Evolutionary conservation across 2,113 vertebrate genomes (phyloP).

Genomic region (Equus quagga): DNA sequence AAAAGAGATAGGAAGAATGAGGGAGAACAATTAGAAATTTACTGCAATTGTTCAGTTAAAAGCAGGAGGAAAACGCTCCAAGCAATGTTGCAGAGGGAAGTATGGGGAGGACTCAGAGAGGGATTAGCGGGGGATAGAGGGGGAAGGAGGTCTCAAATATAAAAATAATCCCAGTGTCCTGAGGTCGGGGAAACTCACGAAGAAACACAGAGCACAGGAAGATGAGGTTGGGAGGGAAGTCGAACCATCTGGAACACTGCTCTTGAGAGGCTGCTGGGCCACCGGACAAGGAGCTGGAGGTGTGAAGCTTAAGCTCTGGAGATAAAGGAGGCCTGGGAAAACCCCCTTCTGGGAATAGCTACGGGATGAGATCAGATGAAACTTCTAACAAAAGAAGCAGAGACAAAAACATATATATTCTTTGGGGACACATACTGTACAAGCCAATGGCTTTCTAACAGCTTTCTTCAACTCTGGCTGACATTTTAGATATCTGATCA

Average conservation of each 20-base stretch:
- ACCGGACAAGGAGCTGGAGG: not conserved
- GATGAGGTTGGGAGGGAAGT: not conserved
- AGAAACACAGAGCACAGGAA: not conserved
- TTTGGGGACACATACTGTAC: not conserved
- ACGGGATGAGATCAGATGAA: not conserved
- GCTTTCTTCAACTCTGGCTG: not conserved
- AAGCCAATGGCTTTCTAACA: not conserved
- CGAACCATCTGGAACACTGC: not conserved
- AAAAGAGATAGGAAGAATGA: not conserved
- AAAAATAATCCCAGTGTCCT: too few relatives aligned
- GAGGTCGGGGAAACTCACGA: not conserved
- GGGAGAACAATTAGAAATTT: not conserved
- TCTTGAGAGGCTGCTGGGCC: not conserved
- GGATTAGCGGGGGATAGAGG: rapidly evolving
- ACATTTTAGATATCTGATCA: not conserved
- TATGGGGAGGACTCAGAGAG: rapidly evolving
- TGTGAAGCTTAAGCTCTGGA: not conserved
- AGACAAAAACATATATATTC: not conserved
- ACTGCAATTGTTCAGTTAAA: not conserved
- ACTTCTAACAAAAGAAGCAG: not conserved
- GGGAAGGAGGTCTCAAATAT: too few relatives aligned
- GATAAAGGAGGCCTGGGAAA: not conserved
- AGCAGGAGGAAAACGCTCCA: not conserved
- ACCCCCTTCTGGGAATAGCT: not conserved
- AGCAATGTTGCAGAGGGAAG: not conserved